Base-by-base conservation (phyloP, 2,113 vertebrate genomes). In the Puntigrus tetrazona region DNA sequence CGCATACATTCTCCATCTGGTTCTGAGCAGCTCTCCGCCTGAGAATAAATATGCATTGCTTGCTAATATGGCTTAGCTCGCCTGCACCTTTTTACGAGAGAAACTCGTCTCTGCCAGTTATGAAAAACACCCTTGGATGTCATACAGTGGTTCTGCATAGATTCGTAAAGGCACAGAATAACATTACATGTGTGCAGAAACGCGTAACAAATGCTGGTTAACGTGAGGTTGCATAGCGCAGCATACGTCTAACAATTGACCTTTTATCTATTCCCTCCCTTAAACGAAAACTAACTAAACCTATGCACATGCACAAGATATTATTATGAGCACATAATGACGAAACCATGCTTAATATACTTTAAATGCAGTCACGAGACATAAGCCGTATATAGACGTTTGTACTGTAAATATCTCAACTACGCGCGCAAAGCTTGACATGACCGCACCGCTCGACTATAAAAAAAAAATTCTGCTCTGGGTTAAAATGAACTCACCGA, bases 111-210 rank as follows among this genome's bases (percentile, higher is more conserved):
- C n/a, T 34, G 34, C 43, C 25, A 36, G 13, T 78, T 47, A 13
- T 25, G 34, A 7, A 70, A 59, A 52, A 59, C 18, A 13, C 14
- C 67, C 63, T 63, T 61, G 7, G 11, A 38, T 70, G 16, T 50
- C 47, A 50, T 22, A 43, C 61, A 59, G 16, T 59, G 67, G 27
- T 36, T 78, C 65, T 78, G 88, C 91, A 89, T 90, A 89, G 87
- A 75, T 87, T 73, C 34, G 31, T 86, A 89, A 91, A 91, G 90
- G 90, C 91, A 91, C 91, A 82, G 86, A 85, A 84, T 70, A 85
- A 86, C 65, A 67, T 41, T 50, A 50, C 43, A 72, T 34, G 76
- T 55, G 78, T 79, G 78, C 73, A 61, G 29, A 85, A 79, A 10
- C 63, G 78, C 52, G 55, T n/a, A 31, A 63, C 52, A 70, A 70